Evolutionary conservation across 2,888 invertebrate species (phyloP).

Genomic region (Diogma glabrata): DNA sequence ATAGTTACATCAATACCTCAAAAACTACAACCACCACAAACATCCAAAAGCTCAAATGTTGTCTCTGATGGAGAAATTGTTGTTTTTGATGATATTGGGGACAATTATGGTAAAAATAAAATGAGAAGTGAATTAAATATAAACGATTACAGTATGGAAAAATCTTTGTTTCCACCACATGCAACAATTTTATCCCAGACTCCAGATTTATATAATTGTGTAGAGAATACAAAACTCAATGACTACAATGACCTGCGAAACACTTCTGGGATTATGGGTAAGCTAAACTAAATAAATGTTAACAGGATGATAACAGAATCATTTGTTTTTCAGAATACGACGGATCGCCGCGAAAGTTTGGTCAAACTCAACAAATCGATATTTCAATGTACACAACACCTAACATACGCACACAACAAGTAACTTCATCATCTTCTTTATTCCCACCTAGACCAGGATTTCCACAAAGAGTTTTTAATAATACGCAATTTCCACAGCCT

Average conservation of each 20-base stretch:
- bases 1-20: not conserved
- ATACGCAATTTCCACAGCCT: slow-evolving; percentile 15
- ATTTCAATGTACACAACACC: slow-evolving; percentile 31
- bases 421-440: slow-evolving; percentile 44
- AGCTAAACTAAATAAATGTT: not conserved
- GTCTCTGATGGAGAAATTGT: slow-evolving; percentile 67
- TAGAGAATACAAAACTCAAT: not conserved
- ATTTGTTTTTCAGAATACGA: slow-evolving; percentile 53
- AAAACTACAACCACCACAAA: not conserved
- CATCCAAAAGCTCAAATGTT: slow-evolving; percentile 33
- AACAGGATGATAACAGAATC: not conserved
- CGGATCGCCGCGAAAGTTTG: slow-evolving; percentile 82
- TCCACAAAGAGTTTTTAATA: slow-evolving; percentile 45
- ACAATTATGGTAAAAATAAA: slow-evolving; percentile 46
- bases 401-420: slow-evolving; percentile 11
- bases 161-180: not conserved
- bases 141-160: slow-evolving; percentile 1
- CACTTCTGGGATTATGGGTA: slow-evolving; percentile 4
- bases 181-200: not conserved
- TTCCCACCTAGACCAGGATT: slow-evolving; percentile 76
- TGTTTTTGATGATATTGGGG: slow-evolving; percentile 76
- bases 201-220: slow-evolving; percentile 8
- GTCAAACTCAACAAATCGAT: slow-evolving; percentile 38
- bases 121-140: not conserved
- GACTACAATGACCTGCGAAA: not conserved